A percentile compares a stretch with the other conserved stretches of the same genome.
Evolutionary conservation across 2,888 invertebrate species (phyloP).

Genomic region (Thelaira solivaga): DNA sequence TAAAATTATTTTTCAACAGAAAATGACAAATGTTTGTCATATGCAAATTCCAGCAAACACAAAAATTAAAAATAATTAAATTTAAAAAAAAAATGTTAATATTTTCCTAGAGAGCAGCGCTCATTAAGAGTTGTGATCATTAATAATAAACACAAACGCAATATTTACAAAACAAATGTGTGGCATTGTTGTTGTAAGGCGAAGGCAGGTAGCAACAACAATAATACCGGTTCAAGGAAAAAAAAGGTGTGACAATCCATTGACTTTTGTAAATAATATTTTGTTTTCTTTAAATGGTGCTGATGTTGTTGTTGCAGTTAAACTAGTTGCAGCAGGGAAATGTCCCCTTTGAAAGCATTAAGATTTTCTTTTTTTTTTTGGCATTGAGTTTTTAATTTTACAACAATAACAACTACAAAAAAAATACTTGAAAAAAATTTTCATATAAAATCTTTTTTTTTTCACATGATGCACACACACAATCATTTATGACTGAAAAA

Average conservation of each 20-base stretch:
- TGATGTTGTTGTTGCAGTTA: too few relatives aligned
- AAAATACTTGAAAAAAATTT: conserved; percentile 54
- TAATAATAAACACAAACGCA: conserved; percentile 77
- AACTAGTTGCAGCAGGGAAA: neutral
- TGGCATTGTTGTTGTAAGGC: conserved; percentile 68
- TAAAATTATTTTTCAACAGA: conserved; percentile 66
- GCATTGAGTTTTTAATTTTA: conserved; percentile 9
- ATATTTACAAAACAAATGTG: conserved; percentile 77
- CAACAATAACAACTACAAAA: conserved; percentile 25
- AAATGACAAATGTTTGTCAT: conserved; percentile 65
- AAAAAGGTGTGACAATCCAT: conserved; percentile 68
- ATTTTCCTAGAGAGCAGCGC: too few relatives aligned
- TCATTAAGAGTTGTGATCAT: conserved; percentile 67
- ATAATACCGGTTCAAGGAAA: conserved; percentile 11
- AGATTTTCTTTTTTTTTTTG: neutral
- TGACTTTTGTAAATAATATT: conserved; percentile 51
- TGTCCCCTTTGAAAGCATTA: conserved; percentile 43
- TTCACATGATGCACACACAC: neutral
- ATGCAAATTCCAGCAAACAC: conserved; percentile 63
- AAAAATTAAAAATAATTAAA: neutral
- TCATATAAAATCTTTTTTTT: conserved; percentile 37
- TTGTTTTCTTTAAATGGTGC: too few relatives aligned
- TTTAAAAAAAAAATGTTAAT: conserved; percentile 37
- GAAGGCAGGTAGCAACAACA: conserved; percentile 13
- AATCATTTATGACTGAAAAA: neutral